Base-by-base conservation (phyloP, 1,140 invertebrate species). In the Trichonephila inaurata region DNA sequence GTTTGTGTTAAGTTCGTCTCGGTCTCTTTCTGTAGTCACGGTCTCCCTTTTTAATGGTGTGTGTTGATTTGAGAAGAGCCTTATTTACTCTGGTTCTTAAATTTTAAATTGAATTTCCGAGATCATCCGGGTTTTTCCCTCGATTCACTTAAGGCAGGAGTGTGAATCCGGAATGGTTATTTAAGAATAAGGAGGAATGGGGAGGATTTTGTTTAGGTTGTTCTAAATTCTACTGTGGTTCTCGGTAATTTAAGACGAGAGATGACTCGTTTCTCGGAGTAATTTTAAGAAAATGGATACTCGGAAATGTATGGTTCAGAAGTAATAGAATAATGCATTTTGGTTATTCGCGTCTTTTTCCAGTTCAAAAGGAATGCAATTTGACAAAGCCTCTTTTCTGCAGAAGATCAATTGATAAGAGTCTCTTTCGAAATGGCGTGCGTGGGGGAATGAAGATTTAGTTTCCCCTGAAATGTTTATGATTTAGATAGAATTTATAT, bases 21-120 rank as follows among this genome's bases (percentile, higher is more conserved):
- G 33, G 33, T 77, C 72, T 77, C 72, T 40, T 33, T 77, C 72
- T 16, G 33, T 51, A 51, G 51, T 77, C 18, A 33, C 28, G 72
- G 72, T 77, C 72, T 77, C 28, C 28, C 16, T 51, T 85, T 85
- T 85, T 85, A 85, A 85, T 85, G 83, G 58, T 28, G 83, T 85
- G 58, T 60, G 83, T 85, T 24, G 58, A 85, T 85, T 85, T 28
- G 72, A 10, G 24, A 7, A 18, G 72, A 77, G 33, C 24, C 28
- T 77, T 77, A 77, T 77, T 77, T 77, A 77, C 72, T 77, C 72
- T 19, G 33, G 28, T 40, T 77, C 72, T 77, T 77, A 77, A 77
- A 77, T 77, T 77, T 77, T 77, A 77, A 77, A 77, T 77, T 77
- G 72, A 77, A 77, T 77, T 77, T 77, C 62, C 72, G 33, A 77